Evolutionary conservation across 1,140 invertebrate species (phyloP), one percentile per base, ranked within the genome.

Genomic region (Vanessa atalanta): DNA sequence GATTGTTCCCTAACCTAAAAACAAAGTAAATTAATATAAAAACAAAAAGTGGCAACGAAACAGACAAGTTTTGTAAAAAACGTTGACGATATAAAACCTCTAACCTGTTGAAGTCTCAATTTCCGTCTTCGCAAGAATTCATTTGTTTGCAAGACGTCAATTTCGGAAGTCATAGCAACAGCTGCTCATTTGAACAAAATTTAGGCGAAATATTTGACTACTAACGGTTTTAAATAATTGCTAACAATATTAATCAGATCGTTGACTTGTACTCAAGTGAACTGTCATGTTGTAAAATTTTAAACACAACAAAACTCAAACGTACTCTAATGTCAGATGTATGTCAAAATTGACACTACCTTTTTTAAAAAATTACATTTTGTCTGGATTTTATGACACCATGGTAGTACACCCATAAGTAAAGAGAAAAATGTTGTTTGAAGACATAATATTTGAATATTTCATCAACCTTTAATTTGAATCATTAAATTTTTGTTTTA

Each of bases 1-100:
- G 92, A 93, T 78, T 93, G 92, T 85, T 93, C 92, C 67, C 92
- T 85, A 74, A 93, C 92, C 92, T 93, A 88, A 76, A 86, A 84
- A 50, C 61, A 57, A 48, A 47, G 55, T 60, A 55, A 60, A 61
- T 37, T 61, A 37, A 61, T 61, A 37, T 57, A 57, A 57, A 55
- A 51, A n/a, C 8, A 57, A 57, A 61, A 37, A 61, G 57, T 31
- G 23, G n/a, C 16, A 64, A 50, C 9, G n/a, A 37, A 37, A 37
- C 37, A 43, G 55, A 69, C 11, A 23, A 31, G 57, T 61, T 61
- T 15, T n/a, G 4, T 5, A 6, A 37, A 61, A 14, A 37, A 14
- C 15, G 6, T 61, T 43, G 70, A 67, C 65, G 66, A 65, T 66
- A 73, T 76, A 74, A 82, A 79, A 86, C 76, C 76, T 79, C 82